Base-by-base conservation (phyloP, 2,888 invertebrate genomes). In the Eilema caniola region DNA sequence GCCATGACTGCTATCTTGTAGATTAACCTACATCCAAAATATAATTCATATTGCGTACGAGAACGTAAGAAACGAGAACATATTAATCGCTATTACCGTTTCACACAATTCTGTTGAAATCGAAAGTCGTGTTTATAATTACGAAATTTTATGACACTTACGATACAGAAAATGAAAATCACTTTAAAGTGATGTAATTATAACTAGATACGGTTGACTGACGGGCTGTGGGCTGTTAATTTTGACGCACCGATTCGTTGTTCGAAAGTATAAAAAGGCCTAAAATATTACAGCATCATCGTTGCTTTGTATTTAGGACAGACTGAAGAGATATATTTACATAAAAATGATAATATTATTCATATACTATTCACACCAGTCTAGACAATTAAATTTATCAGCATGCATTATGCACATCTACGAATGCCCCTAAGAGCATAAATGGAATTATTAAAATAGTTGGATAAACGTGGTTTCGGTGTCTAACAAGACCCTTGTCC, bases 11-110 rank as follows among this genome's bases (percentile, higher is more conserved):
- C 89, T 90, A 78, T 88, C 82, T 74, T 64, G 85, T 85, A 87
- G 90, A 92, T 94, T 94, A 94, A 93, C 94, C 95, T 86, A 95
- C 89, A 92, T 94, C 80, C 82, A 85, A 89, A 88, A 82, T 83
- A 88, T 90, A 88, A 89, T 85, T 88, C 88, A 87, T 89, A 91
- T 93, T 93, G 92, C 92, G 90, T 88, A 90, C 83, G 84, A 82
- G 84, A 82, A 85, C 84, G 85, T 90, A 88, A 89, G 89, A 89
- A 93, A 88, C 87, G 86, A 90, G 88, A 87, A 86, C 89, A 88
- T 87, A 87, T 86, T 87, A 83, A 85, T 80, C 80, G 82, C 81
- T 81, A 83, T 88, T 88, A 88, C 86, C 84, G 86, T 86, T 90
- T 90, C 89, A 90, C 88, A 88, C 88, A 85, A 81, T 87, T 88